Evolutionary conservation across 1,140 invertebrate species (phyloP).

Genomic region (Glossosoma conforme): DNA sequence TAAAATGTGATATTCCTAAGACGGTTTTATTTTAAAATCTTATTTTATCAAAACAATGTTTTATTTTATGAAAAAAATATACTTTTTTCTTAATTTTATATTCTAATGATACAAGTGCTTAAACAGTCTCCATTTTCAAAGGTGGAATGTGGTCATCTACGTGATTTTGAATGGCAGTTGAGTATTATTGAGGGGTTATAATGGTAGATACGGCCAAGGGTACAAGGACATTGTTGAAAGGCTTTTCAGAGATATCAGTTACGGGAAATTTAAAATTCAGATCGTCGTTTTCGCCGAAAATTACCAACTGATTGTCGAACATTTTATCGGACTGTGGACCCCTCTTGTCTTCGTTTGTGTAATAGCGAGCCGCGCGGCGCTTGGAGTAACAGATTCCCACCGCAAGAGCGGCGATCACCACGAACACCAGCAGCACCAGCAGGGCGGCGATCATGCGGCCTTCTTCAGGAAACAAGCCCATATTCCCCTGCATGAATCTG

Average conservation of each 20-base stretch:
- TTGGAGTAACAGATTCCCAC: slow-evolving; percentile 54
- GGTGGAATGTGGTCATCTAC: slow-evolving; percentile 16
- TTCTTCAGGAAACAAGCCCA: slow-evolving; percentile 42
- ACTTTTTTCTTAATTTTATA: too few species aligned
- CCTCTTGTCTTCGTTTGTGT: slow-evolving; percentile 65
- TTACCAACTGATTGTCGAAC: slow-evolving; percentile 42
- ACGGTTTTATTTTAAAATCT: too few species aligned
- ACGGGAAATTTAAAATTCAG: slow-evolving; percentile 43
- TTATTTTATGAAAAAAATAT: too few species aligned
- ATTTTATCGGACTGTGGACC: slow-evolving; percentile 45
- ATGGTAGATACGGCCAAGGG: slow-evolving; percentile 16
- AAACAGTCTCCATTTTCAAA: slow-evolving; percentile 16
- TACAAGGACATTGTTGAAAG: slow-evolving; percentile 2
- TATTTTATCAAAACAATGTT: too few species aligned
- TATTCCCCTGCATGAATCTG: slow-evolving; percentile 33
- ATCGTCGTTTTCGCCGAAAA: slow-evolving; percentile 38
- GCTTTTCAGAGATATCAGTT: slow-evolving; percentile 19
- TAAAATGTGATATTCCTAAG: too few species aligned
- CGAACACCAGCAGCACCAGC: slow-evolving; percentile 49
- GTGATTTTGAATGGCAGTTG: slow-evolving; percentile 8
- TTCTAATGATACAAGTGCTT: too few species aligned
- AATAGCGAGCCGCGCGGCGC: slow-evolving; percentile 64
- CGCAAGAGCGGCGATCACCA: slow-evolving; percentile 48
- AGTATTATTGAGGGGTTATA: slow-evolving; percentile 18
- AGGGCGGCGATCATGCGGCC: slow-evolving; percentile 55